Conservation (phyloP, 2,797 vertebrate species). For the Sebastes hubbsi region DNA sequence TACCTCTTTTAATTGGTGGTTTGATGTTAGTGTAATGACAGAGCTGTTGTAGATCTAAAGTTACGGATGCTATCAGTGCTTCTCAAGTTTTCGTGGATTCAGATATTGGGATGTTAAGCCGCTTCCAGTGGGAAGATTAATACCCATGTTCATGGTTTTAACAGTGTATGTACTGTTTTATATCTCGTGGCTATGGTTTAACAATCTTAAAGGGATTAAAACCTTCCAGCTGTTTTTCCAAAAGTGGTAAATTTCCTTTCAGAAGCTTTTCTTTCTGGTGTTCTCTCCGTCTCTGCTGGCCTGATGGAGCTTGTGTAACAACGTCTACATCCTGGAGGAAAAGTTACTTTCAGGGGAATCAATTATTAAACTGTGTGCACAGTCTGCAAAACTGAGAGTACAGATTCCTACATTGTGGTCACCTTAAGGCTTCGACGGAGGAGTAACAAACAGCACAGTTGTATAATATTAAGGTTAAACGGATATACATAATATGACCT, state of each 20-base stretch:
- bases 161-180: background rate
- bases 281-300: background rate
- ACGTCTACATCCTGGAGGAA: constrained; percentile 51
- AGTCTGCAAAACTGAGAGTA: constrained; percentile 27
- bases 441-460: background rate
- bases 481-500: background rate
- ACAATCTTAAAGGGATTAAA: background rate
- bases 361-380: constrained; percentile 51
- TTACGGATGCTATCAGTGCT: background rate
- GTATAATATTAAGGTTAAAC: background rate
- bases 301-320: constrained; percentile 30
- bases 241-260: too few relatives aligned
- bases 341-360: constrained; percentile 36
- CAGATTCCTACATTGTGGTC: background rate
- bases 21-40: too few relatives aligned
- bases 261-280: background rate
- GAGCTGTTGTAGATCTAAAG: background rate
- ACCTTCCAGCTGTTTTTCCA: too few relatives aligned
- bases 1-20: background rate
- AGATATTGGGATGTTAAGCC: background rate
- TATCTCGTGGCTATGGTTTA: background rate
- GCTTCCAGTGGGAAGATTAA: background rate
- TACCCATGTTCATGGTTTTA: background rate
- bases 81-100: background rate
- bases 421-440: background rate